Evolutionary conservation across 2,888 invertebrate species (phyloP).

Genomic region (Acleris cristana): DNA sequence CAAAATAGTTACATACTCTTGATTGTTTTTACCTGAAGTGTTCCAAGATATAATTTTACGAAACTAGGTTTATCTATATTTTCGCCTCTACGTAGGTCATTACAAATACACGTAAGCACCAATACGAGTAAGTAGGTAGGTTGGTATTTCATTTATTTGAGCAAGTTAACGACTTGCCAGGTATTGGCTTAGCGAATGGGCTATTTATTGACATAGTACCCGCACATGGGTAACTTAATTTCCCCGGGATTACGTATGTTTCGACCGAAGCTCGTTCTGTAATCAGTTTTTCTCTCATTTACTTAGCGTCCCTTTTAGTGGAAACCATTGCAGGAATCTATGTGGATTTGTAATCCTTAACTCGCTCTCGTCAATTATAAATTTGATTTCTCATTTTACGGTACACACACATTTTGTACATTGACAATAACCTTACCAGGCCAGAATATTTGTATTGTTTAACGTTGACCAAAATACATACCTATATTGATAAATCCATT

Average conservation of each 20-base stretch:
- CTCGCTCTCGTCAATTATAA: constrained; percentile 12
- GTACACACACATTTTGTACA: no score
- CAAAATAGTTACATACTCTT: no score
- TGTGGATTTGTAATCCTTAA: constrained; percentile 18
- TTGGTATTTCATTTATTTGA: constrained; percentile 28
- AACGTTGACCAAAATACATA: no score
- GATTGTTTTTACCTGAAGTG: no score
- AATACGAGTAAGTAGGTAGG: constrained; percentile 2
- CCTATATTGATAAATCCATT: no score
- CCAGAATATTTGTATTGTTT: no score
- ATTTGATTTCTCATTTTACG: not conserved
- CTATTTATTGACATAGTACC: constrained; percentile 36
- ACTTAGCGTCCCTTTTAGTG: constrained; percentile 29
- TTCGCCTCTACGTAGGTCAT: not conserved
- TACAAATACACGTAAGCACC: constrained; percentile 20
- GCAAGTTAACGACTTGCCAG: constrained; percentile 33
- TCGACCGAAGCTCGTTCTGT: constrained; percentile 34
- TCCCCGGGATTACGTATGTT: constrained; percentile 34
- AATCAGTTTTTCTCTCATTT: constrained; percentile 37
- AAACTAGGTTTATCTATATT: constrained; percentile 4
- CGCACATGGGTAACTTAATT: constrained; percentile 35
- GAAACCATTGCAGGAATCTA: constrained; percentile 13
- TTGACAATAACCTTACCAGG: no score
- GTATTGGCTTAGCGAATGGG: constrained; percentile 32
- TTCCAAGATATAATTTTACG: no score